Percentiles rank a stretch among this genome's conserved stretches.
Conservation (phyloP, 92 coral and sea anemone species). For the Porites cylindrica region DNA sequence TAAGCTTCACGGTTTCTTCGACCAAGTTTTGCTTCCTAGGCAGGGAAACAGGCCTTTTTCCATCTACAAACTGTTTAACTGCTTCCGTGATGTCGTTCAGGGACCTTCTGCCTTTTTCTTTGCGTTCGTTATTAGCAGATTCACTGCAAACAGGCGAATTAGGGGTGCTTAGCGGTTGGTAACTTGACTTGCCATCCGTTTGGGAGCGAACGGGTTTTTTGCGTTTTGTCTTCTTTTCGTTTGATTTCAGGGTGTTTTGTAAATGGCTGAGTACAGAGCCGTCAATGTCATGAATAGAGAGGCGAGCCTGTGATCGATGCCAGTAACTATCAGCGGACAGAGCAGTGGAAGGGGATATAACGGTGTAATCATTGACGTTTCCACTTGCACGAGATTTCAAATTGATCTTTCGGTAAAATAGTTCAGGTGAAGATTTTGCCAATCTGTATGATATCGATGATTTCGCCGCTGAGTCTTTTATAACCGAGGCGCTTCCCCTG, state of each 20-base stretch:
- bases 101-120: conserved; percentile 40
- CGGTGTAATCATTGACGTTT: neutral
- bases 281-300: conserved; percentile 68
- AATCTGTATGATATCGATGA: conserved; percentile 58
- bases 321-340: neutral
- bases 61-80: conserved; percentile 28
- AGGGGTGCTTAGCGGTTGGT: conserved; percentile 60
- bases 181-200: neutral
- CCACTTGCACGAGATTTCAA: conserved; percentile 11
- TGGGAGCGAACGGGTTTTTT: neutral
- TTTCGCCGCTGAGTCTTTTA: neutral
- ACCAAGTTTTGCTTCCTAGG: conserved; percentile 58
- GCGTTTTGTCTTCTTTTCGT: conserved; percentile 27
- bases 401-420: conserved; percentile 46
- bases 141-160: conserved; percentile 67
- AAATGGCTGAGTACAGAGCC: conserved; percentile 14
- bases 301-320: conserved; percentile 13
- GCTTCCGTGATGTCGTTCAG: conserved; percentile 41
- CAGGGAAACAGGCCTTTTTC: conserved; percentile 41
- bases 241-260: neutral
- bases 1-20: conserved; percentile 31
- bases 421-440: conserved; percentile 75
- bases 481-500: conserved; percentile 14
- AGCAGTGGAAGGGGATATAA: neutral
- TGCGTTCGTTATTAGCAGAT: conserved; percentile 23